Percentiles rank a stretch among this genome's conserved stretches.
phyloP scores from a whole-genome alignment of 1,140 invertebrate genomes.

The Ceratosolen fusciceps region DNA sequence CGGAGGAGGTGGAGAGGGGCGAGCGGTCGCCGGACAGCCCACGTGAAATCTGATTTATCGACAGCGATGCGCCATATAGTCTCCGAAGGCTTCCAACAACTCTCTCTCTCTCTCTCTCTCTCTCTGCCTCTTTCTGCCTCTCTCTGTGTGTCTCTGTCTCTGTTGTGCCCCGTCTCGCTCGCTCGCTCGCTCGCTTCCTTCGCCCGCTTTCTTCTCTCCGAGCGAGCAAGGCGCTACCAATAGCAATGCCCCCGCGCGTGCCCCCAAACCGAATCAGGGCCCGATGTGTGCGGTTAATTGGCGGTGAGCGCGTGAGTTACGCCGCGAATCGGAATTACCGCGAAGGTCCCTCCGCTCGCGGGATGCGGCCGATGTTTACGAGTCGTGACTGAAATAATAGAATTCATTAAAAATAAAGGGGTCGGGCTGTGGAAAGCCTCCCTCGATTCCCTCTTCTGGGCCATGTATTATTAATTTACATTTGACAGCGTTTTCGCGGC shows the following conservation, averaged over 20 bases:
- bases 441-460: not conserved
- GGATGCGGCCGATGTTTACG: conserved; percentile 27
- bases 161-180: too few species aligned
- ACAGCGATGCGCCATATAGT: not conserved
- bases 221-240: too few species aligned
- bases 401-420: conserved; percentile 37
- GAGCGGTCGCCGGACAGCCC: not conserved
- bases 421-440: not conserved
- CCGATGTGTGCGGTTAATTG: conserved; percentile 49
- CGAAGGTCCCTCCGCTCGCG: not conserved
- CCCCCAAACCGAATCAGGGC: too few species aligned
- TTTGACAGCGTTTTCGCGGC: not conserved
- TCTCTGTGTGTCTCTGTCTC: not conserved
- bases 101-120: not conserved
- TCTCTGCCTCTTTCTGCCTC: not conserved
- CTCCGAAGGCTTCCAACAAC: not conserved
- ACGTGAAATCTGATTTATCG: conserved; percentile 41
- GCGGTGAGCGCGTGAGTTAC: conserved; percentile 38
- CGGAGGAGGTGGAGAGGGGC: too few species aligned
- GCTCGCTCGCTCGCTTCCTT: too few species aligned
- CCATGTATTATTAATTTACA: conserved; percentile 34
- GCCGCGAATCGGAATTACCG: conserved; percentile 30
- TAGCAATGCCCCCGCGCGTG: too few species aligned
- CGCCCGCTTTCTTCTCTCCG: too few species aligned
- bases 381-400: conserved; percentile 44